Evolutionary conservation across 2,888 invertebrate species (phyloP).

Genomic region (Timema cristinae): DNA sequence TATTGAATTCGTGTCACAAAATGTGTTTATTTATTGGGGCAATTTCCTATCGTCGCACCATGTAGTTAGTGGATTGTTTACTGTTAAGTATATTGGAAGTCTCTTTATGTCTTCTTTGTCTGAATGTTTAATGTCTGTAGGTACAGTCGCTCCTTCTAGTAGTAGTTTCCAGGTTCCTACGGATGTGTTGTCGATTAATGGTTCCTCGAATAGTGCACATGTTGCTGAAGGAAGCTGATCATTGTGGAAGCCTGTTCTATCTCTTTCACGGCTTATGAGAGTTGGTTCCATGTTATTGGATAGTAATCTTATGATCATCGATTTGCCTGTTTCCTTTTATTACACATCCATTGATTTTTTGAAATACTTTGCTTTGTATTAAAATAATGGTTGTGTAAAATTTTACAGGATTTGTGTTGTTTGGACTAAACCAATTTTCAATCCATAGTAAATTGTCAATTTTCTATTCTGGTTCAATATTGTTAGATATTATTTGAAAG

Average conservation of each 20-base stretch:
- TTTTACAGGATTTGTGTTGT: background rate
- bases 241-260: background rate
- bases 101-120: background rate
- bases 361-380: background rate
- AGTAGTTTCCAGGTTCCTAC: conserved; percentile 13
- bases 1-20: too few species aligned
- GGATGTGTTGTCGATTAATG: background rate
- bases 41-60: too few species aligned
- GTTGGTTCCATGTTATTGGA: background rate
- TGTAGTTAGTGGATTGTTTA: too few species aligned
- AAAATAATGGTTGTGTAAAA: background rate
- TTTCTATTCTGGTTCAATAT: too few species aligned
- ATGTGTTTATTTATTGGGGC: too few species aligned
- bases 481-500: too few species aligned
- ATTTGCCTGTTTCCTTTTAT: background rate
- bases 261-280: background rate
- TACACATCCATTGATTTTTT: background rate
- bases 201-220: background rate
- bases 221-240: background rate
- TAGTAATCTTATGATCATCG: background rate
- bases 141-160: background rate
- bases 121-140: conserved; percentile 11
- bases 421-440: background rate
- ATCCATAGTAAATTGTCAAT: background rate
- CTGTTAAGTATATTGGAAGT: background rate